Percentiles rank a stretch among this genome's conserved stretches.
Conservation (phyloP, 2,888 invertebrate genomes). For the Thecocarcelia acutangulata region DNA sequence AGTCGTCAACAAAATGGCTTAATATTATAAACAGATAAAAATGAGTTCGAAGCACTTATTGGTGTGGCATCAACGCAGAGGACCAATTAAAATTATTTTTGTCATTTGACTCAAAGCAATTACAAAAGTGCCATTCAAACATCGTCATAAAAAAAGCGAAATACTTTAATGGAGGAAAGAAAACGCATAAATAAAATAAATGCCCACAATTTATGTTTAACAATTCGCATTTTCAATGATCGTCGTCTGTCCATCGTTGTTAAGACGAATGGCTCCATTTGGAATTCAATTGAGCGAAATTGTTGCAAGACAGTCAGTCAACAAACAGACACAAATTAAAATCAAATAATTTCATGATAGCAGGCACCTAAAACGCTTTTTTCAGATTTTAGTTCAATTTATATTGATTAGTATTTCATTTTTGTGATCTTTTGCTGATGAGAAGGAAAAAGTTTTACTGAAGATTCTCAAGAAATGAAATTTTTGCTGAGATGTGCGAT, state of each 20-base stretch:
- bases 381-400: too few species aligned
- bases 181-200: constrained; percentile 32
- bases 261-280: constrained; percentile 55
- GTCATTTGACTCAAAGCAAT: constrained; percentile 47
- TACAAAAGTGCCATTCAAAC: constrained; percentile 41
- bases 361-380: too few species aligned
- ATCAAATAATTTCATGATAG: too few species aligned
- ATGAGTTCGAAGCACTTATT: not conserved
- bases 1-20: too few species aligned
- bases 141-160: not conserved
- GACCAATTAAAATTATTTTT: constrained; percentile 47
- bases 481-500: too few species aligned
- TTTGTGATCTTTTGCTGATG: too few species aligned
- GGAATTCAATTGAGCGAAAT: constrained; percentile 67
- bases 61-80: constrained; percentile 17
- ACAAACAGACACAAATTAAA: too few species aligned
- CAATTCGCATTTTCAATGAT: constrained; percentile 58
- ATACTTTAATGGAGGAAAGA: constrained; percentile 31
- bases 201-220: constrained; percentile 54
- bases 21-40: too few species aligned
- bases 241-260: not conserved
- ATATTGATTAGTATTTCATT: too few species aligned
- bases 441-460: too few species aligned
- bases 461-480: too few species aligned
- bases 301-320: constrained; percentile 40